Percentiles rank a stretch among this genome's conserved stretches.
Evolutionary conservation across 2,888 invertebrate species (phyloP).

Genomic region (Drosophila rellima): DNA sequence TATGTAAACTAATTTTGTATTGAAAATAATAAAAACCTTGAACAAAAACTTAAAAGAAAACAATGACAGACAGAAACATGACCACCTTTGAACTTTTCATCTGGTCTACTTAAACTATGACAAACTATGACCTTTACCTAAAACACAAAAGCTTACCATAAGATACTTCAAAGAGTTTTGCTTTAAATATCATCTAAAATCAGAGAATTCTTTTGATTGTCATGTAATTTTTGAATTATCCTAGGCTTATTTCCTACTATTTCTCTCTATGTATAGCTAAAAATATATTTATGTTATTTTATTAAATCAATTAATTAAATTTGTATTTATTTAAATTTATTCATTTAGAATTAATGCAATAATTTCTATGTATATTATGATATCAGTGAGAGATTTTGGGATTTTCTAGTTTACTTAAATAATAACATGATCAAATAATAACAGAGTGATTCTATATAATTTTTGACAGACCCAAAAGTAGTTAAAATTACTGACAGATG

Average conservation of each 20-base stretch:
- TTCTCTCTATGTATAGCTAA: no score
- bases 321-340: no score
- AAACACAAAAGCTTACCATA: no score
- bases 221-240: no score
- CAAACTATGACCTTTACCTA: no score
- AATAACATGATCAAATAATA: not conserved
- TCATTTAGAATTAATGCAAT: not conserved
- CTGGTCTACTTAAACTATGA: not conserved
- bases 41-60: not conserved
- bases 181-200: no score
- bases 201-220: no score
- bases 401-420: not conserved
- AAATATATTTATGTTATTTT: no score
- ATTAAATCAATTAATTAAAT: no score
- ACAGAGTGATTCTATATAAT: not conserved
- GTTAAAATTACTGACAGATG: not conserved
- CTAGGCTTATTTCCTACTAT: no score
- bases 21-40: not conserved
- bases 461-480: conserved; percentile 1
- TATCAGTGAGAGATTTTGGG: not conserved
- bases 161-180: no score
- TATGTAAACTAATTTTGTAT: not conserved
- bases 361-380: not conserved
- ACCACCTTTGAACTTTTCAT: not conserved
- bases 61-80: not conserved